These are phyloP conservation scores for Drosophila phalerata DNA, from an alignment of 2,888 invertebrate species.

Conservation along the genomic window DNA sequence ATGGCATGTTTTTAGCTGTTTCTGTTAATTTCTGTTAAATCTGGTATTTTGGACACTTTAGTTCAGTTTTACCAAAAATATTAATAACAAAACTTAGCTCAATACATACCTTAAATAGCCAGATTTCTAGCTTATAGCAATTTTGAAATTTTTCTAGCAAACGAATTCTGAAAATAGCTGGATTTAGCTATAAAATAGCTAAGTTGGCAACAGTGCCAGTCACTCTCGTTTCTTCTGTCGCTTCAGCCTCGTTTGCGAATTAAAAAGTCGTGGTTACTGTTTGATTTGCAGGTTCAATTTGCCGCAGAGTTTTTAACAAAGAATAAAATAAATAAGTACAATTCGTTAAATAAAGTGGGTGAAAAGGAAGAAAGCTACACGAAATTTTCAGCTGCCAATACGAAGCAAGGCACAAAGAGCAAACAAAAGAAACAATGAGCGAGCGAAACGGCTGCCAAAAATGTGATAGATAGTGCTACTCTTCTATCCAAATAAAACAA, in stretches of 20 bases:
- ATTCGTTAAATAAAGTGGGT: slow-evolving; percentile 9
- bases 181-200: too few relatives aligned
- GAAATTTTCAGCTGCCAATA: slow-evolving; percentile 72
- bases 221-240: slow-evolving; percentile 43
- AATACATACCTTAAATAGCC: too few relatives aligned
- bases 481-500: slow-evolving; percentile 81
- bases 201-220: slow-evolving; percentile 28
- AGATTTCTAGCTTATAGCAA: too few relatives aligned
- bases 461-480: slow-evolving; percentile 63
- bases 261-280: slow-evolving; percentile 10
- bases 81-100: too few relatives aligned
- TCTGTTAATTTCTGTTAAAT: too few relatives aligned
- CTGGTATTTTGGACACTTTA: too few relatives aligned
- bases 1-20: too few relatives aligned
- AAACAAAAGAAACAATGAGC: slow-evolving; percentile 72
- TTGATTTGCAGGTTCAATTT: slow-evolving; percentile 6
- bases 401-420: slow-evolving; percentile 66
- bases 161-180: too few relatives aligned
- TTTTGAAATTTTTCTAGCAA: too few relatives aligned
- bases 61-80: too few relatives aligned
- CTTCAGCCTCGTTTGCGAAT: slow-evolving; percentile 31
- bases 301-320: slow-evolving; percentile 1
- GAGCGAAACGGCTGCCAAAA: slow-evolving; percentile 56
- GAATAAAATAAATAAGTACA: neutral
- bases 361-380: slow-evolving; percentile 35